A percentile compares a stretch with the other conserved stretches of the same genome.
phyloP scores from a whole-genome alignment of 1,140 invertebrate genomes.

The Zaprionus taronus region DNA sequence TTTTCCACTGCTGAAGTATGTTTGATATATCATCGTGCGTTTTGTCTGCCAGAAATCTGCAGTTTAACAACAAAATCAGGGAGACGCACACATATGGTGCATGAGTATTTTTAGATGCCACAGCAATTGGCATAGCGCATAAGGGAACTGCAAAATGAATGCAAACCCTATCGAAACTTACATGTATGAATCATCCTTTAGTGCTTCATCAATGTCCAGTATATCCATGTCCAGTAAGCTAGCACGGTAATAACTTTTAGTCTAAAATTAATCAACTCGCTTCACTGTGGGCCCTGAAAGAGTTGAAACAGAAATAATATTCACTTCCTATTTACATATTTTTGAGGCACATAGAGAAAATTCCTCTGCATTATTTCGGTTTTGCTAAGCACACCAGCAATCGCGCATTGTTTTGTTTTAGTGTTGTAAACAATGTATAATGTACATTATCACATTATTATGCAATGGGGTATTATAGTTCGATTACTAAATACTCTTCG shows the following conservation, averaged over 20 bases:
- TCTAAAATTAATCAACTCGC: slow-evolving; percentile 24
- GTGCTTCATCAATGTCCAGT: slow-evolving; percentile 80
- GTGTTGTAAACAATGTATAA: background rate
- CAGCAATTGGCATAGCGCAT: slow-evolving; percentile 11
- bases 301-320: slow-evolving; percentile 6
- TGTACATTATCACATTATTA: slow-evolving; percentile 12
- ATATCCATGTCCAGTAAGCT: slow-evolving; percentile 75
- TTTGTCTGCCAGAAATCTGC: slow-evolving; percentile 81
- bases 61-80: slow-evolving; percentile 26
- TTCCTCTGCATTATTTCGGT: slow-evolving; percentile 22
- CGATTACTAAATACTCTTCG: slow-evolving; percentile 15
- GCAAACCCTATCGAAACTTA: slow-evolving; percentile 55
- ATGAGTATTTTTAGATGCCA: slow-evolving; percentile 53
- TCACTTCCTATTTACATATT: slow-evolving; percentile 6
- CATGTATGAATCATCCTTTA: slow-evolving; percentile 84
- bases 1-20: slow-evolving; percentile 83
- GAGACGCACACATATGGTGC: slow-evolving; percentile 29
- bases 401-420: slow-evolving; percentile 14
- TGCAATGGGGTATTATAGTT: slow-evolving; percentile 19
- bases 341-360: slow-evolving; percentile 25
- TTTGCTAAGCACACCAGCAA: slow-evolving; percentile 1
- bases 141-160: slow-evolving; percentile 23
- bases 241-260: slow-evolving; percentile 34
- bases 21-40: slow-evolving; percentile 81
- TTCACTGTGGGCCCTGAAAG: slow-evolving; percentile 20